A percentile compares a stretch with the other conserved stretches of the same genome.
These are phyloP conservation scores for Amphipyra tragopoginis DNA, from an alignment of 2,888 invertebrate species.

Conservation along the genomic window DNA sequence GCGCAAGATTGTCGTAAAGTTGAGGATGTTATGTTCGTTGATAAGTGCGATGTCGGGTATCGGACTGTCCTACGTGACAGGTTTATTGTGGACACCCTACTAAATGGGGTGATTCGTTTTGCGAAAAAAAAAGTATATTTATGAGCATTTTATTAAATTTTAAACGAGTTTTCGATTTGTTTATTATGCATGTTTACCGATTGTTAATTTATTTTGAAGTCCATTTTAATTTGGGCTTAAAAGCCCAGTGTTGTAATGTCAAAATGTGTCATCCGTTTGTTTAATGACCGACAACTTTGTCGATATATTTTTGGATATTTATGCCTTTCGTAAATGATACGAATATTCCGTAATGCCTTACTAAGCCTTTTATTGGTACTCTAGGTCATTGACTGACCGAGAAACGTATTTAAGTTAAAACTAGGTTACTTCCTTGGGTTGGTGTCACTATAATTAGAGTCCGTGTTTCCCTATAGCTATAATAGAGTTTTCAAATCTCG, in stretches of 20 bases:
- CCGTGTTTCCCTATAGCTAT: too few species aligned
- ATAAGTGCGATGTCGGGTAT: slow-evolving; percentile 85
- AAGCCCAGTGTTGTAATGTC: slow-evolving; percentile 23
- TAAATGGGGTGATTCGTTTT: slow-evolving; percentile 73
- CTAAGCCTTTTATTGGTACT: not conserved
- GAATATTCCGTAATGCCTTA: too few species aligned
- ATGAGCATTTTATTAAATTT: slow-evolving; percentile 56
- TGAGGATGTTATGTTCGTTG: slow-evolving; percentile 87
- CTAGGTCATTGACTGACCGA: slow-evolving; percentile 12
- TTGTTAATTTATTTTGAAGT: slow-evolving; percentile 46
- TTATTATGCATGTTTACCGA: slow-evolving; percentile 49
- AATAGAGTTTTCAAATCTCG: too few species aligned
- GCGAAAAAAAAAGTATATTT: slow-evolving; percentile 67
- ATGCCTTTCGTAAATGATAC: not conserved
- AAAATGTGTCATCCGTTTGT: slow-evolving; percentile 25
- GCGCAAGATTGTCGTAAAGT: slow-evolving; percentile 86
- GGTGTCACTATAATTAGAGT: too few species aligned
- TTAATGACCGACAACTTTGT: slow-evolving; percentile 27
- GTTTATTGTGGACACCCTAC: slow-evolving; percentile 88
- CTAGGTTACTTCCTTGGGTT: too few species aligned
- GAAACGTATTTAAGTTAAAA: too few species aligned
- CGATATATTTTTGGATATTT: slow-evolving; percentile 1
- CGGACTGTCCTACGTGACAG: slow-evolving; percentile 83
- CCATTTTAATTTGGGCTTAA: slow-evolving; percentile 42
- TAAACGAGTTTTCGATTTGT: slow-evolving; percentile 57